Conservation (phyloP, 2,888 invertebrate genomes). For the Encarsia formosa region DNA sequence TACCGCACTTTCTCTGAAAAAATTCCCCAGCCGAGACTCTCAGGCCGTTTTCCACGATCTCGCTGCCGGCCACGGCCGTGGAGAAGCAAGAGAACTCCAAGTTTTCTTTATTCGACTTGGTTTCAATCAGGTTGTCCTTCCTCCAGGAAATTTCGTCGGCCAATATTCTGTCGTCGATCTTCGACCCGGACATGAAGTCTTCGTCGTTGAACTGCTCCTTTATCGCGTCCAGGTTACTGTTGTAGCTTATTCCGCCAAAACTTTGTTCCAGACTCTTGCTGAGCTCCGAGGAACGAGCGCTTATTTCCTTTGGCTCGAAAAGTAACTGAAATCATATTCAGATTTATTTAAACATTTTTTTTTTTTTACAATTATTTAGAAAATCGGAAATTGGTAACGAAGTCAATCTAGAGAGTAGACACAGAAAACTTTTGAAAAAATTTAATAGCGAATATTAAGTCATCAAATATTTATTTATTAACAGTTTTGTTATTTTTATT, state of each 20-base stretch:
- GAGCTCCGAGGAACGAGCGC: conserved; percentile 42
- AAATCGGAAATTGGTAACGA: too few relatives aligned
- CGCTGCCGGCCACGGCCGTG: conserved; percentile 43
- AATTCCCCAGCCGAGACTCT: conserved; percentile 51
- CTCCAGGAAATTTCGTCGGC: conserved; percentile 52
- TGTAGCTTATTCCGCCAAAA: conserved; percentile 37
- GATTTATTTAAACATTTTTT: conserved; percentile 5
- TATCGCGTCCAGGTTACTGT: conserved; percentile 38
- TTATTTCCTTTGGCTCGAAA: conserved; percentile 45
- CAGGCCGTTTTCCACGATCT: conserved; percentile 40
- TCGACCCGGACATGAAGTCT: conserved; percentile 46
- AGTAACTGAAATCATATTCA: conserved; percentile 37
- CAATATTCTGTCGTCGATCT: conserved; percentile 46
- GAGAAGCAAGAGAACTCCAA: conserved; percentile 46
- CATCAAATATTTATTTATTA: too few relatives aligned
- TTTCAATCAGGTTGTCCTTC: conserved; percentile 36
- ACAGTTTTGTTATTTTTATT: too few relatives aligned
- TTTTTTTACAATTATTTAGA: too few relatives aligned
- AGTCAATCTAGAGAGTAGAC: too few relatives aligned
- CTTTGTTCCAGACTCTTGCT: conserved; percentile 31
- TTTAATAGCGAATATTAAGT: too few relatives aligned
- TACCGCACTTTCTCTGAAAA: conserved; percentile 51
- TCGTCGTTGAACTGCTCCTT: conserved; percentile 42
- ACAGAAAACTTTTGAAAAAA: too few relatives aligned
- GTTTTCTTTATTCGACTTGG: conserved; percentile 33